phyloP scores from a whole-genome alignment of 1,140 invertebrate species.

The Wiebesia pumilae region DNA sequence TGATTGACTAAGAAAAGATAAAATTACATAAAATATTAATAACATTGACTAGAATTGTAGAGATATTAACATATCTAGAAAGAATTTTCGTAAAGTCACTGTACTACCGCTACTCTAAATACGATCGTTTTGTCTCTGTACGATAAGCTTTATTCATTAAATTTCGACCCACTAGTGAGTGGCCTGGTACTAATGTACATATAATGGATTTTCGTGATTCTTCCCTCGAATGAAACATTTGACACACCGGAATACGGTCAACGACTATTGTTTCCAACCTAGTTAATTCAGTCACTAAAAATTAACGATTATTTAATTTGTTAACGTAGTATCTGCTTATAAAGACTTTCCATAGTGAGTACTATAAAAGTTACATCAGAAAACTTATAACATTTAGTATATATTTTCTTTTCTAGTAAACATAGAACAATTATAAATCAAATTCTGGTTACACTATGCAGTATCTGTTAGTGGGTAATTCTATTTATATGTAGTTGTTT shows the following conservation, averaged over 20 bases:
- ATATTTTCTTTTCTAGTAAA: too few species aligned
- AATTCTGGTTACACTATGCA: too few species aligned
- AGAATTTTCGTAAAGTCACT: not conserved
- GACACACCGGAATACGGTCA: slow-evolving; percentile 4
- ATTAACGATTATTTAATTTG: slow-evolving; percentile 65
- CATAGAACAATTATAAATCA: too few species aligned
- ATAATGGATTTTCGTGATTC: slow-evolving; percentile 50
- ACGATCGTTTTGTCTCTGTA: not conserved
- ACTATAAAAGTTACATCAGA: not conserved
- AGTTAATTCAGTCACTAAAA: slow-evolving; percentile 28
- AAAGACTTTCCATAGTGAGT: not conserved
- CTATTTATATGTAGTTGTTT: too few species aligned
- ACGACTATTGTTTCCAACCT: not conserved
- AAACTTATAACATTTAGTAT: too few species aligned
- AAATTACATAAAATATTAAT: not conserved
- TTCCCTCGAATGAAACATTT: slow-evolving; percentile 7
- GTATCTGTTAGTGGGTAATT: too few species aligned
- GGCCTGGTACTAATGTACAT: slow-evolving; percentile 29
- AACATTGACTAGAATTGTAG: not conserved
- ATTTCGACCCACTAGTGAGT: not conserved
- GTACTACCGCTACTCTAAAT: not conserved
- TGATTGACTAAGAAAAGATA: not conserved
- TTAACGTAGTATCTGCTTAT: slow-evolving; percentile 36
- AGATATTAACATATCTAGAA: not conserved
- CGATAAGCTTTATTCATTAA: slow-evolving; percentile 28